Base-by-base conservation (phyloP, 2,113 vertebrate genomes). In the Bostrychus sinensis region DNA sequence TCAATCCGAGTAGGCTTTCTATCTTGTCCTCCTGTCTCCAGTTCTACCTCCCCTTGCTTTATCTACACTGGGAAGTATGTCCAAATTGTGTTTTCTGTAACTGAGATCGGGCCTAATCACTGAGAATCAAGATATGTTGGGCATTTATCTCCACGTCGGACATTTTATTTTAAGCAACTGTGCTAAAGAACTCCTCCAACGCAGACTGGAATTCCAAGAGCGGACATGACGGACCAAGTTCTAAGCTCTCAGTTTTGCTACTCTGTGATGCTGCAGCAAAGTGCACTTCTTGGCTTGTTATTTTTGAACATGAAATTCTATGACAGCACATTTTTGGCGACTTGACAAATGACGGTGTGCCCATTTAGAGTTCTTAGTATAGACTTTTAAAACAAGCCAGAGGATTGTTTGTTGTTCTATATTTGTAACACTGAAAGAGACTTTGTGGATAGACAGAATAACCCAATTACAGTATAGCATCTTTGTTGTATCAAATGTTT, bases 1-100 rank as follows among this genome's bases (percentile, higher is more conserved):
- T 25, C 46, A 59, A 7, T 63, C 39, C 13, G n/a, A 12, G 41
- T 4, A 61, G 39, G 56, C 58, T 34, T 64, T 43, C 57, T 56
- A 13, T 53, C 42, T 48, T 20, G 59, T 46, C 17, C 8, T 38
- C 16, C 42, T 56, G 16, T 66, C 56, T 39, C 37, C 9, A 30
- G 11, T 4, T 12, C 22, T 13, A 13, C 38, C 22, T 30, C n/a
- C 25, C 12, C 6, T 2, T 17, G 26, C 41, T 69, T 26, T 41
- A 30, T 53, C 25, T 42, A 10, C 20, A 11, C 34, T 25, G 32
- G n/a, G 5, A 50, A 45, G 42, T 39, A 36, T 38, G 62, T 48
- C 37, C 5, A 3, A 61, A 36, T 3, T 13, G 3, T 7, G 3
- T 26, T 48, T 25, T 48, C 5, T 17, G 22, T 48, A 2, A 10